Base-by-base conservation (phyloP, 2,113 vertebrate species). In the Telmatochromis bifrenatus region DNA sequence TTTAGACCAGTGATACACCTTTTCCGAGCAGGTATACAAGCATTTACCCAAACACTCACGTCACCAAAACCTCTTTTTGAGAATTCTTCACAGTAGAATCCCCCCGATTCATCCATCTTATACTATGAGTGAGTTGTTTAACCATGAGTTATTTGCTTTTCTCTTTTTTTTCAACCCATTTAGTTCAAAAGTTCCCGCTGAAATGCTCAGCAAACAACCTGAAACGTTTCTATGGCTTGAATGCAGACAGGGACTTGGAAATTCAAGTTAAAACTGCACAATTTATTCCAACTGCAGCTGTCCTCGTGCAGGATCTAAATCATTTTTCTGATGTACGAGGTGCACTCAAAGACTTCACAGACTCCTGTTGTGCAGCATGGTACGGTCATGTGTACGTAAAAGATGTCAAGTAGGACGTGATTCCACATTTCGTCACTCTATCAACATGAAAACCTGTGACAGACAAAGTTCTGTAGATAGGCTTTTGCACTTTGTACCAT, bases 211-310 rank as follows among this genome's bases (percentile, higher is more conserved):
- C 75, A 86, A 82, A 89, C 88, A 83, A 89, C 86, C 87, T 89
- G 91, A 94, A 86, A 93, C 82, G 21, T 95, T 93, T 95, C 88
- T 94, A 95, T 96, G 94, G 94, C 95, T 95, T 95, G 87, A 93
- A 92, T 93, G 92, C 89, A 94, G 94, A 90, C 85, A 84, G 51
- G 89, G 88, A 75, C 55, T 89, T 80, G 33, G 89, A n/a, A 89
- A 88, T 92, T 93, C 79, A 85, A 77, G 82, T 84, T 87, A 21
- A 88, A 92, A 56, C 75, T 37, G 31, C 49, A 37, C 77, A 55
- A 82, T 77, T 77, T 51, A 51, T 51, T 77, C 45, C 10, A 77
- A 19, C 73, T 77, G 73, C 17, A 51, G 45, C 73, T 49, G 56
- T 91, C 62, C 75, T 80, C 10, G 14, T 13, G 21, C 37, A 75